Conservation (phyloP, 2,113 vertebrate genomes). For the Atractosteus spatula region DNA sequence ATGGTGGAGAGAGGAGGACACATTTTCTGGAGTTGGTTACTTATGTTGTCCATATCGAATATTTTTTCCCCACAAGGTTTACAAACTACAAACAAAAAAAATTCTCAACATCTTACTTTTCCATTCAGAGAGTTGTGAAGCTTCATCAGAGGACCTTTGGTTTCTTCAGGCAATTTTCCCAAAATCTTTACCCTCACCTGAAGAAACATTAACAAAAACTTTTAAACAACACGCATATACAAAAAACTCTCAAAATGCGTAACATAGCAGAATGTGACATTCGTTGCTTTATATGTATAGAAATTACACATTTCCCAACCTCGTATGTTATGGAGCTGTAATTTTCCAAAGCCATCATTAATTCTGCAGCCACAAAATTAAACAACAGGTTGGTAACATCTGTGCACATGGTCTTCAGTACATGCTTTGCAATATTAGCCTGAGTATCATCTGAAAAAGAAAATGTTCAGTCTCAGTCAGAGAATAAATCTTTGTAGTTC, state of each 20-base stretch:
- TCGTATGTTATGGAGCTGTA: slow-evolving; percentile 77
- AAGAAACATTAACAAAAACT: slow-evolving; percentile 1
- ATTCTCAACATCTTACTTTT: slow-evolving; percentile 68
- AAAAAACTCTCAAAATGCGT: too few relatives aligned
- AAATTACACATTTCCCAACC: slow-evolving; percentile 46
- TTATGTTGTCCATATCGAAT: too few relatives aligned
- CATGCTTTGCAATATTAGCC: slow-evolving; percentile 75
- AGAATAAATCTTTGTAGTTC: too few relatives aligned
- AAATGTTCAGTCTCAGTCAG: neutral
- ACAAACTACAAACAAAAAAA: too few relatives aligned
- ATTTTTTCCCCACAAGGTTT: too few relatives aligned
- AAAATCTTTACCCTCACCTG: slow-evolving; percentile 88
- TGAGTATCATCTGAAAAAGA: slow-evolving; percentile 85
- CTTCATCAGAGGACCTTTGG: slow-evolving; percentile 78
- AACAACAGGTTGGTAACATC: slow-evolving; percentile 89
- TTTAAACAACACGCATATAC: too few relatives aligned
- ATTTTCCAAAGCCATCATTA: slow-evolving; percentile 85
- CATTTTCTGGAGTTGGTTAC: too few relatives aligned
- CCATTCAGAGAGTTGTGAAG: slow-evolving; percentile 84
- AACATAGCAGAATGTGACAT: neutral
- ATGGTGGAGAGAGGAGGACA: too few relatives aligned
- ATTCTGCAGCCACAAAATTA: slow-evolving; percentile 84
- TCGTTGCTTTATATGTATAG: neutral
- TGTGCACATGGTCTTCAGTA: slow-evolving; percentile 86
- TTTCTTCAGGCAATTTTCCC: slow-evolving; percentile 83